Evolutionary conservation across 2,797 vertebrate genomes (phyloP).

Genomic region (Cyprinodon diabolis): DNA sequence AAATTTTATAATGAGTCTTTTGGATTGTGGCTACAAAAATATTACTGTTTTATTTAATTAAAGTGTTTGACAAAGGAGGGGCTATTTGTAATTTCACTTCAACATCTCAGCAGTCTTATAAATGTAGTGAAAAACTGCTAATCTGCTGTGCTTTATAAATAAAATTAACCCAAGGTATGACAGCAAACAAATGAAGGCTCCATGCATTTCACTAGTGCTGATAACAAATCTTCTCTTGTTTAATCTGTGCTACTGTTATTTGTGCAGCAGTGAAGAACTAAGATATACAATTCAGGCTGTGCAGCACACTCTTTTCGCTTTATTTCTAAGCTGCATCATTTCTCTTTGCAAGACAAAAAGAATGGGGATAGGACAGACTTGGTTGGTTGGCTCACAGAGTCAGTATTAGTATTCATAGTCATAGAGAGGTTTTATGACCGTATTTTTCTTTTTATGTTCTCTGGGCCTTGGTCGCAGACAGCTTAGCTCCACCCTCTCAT

Average conservation of each 20-base stretch:
- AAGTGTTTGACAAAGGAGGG: not conserved
- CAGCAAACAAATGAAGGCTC: not conserved
- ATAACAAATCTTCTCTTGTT: conserved; percentile 12
- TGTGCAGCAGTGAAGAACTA: conserved; percentile 22
- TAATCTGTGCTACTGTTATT: conserved; percentile 7
- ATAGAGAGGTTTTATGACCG: conserved; percentile 79
- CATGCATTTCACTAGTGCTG: not conserved
- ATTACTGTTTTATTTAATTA: not conserved
- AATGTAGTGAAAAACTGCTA: conserved; percentile 1
- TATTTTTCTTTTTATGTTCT: conserved; percentile 86
- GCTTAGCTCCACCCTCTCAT: conserved; percentile 74
- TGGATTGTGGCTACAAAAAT: not conserved
- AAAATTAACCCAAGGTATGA: not conserved
- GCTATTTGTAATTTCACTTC: not conserved
- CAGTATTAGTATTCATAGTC: conserved; percentile 84
- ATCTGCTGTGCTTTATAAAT: not conserved
- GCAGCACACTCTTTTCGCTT: conserved; percentile 32
- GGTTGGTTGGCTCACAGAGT: conserved; percentile 59
- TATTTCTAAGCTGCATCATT: conserved; percentile 49
- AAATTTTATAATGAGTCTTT: not conserved
- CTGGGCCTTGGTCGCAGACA: conserved; percentile 79
- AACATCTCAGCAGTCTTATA: not conserved
- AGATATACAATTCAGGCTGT: conserved; percentile 34
- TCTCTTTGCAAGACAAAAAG: conserved; percentile 52
- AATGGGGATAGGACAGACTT: conserved; percentile 52